Percentiles rank a stretch among this genome's conserved stretches.
Conservation (phyloP, 1,140 invertebrate genomes). For the Whitmania pigra region DNA sequence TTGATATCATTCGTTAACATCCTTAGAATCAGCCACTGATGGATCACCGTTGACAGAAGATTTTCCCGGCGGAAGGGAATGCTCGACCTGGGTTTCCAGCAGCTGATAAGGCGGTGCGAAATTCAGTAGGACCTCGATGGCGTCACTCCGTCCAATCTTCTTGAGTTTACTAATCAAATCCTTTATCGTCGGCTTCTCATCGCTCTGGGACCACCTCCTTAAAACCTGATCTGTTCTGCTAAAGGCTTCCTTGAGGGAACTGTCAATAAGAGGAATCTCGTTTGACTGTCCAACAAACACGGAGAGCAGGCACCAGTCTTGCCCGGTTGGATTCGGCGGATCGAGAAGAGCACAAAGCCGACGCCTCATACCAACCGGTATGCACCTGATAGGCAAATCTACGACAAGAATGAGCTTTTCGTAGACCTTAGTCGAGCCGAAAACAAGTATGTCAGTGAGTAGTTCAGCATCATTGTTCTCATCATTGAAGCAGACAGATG, state of each 20-base stretch:
- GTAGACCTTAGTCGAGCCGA: constrained; percentile 48
- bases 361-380: constrained; percentile 45
- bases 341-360: constrained; percentile 54
- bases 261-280: constrained; percentile 46
- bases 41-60: no score
- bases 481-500: background rate
- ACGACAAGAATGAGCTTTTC: constrained; percentile 41
- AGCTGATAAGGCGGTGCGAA: constrained; percentile 43
- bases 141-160: constrained; percentile 47
- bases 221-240: constrained; percentile 46
- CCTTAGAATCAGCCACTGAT: no score
- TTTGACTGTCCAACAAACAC: constrained; percentile 56
- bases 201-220: constrained; percentile 42
- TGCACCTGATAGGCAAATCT: constrained; percentile 45
- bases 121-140: constrained; percentile 43
- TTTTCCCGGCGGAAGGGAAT: background rate
- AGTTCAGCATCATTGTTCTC: background rate
- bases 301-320: constrained; percentile 69
- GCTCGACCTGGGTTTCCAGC: constrained; percentile 31
- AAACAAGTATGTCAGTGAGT: constrained; percentile 53
- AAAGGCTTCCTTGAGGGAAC: constrained; percentile 26
- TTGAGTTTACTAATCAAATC: constrained; percentile 44
- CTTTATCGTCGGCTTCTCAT: constrained; percentile 42
- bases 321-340: constrained; percentile 61
- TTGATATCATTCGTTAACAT: no score